Conservation (phyloP, 1,140 invertebrate genomes). For the Prorops nasuta region DNA sequence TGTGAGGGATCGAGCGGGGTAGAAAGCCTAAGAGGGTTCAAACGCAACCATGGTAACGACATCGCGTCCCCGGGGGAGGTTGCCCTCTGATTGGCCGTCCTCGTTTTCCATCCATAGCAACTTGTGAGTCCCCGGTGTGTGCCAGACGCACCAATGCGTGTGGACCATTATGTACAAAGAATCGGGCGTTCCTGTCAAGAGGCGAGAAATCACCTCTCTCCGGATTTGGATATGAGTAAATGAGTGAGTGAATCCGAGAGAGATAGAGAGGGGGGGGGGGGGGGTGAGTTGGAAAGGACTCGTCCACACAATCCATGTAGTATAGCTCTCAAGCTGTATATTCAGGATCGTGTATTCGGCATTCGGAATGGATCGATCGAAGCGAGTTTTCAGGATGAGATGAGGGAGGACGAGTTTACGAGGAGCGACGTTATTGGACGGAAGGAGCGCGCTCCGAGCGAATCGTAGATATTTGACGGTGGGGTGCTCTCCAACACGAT, state of each 20-base stretch:
- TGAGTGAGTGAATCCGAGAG: background rate
- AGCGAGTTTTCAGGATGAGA: slow-evolving; percentile 33
- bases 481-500: slow-evolving; percentile 33
- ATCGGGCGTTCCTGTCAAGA: too few relatives aligned
- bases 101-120: slow-evolving; percentile 51
- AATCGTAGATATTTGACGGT: slow-evolving; percentile 36
- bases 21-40: slow-evolving; percentile 53
- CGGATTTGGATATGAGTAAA: background rate
- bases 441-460: slow-evolving; percentile 29
- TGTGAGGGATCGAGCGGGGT: slow-evolving; percentile 1
- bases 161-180: too few relatives aligned
- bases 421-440: slow-evolving; percentile 35
- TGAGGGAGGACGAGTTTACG: slow-evolving; percentile 35
- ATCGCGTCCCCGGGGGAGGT: slow-evolving; percentile 52
- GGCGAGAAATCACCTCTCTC: too few relatives aligned
- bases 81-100: slow-evolving; percentile 55
- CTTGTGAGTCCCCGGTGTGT: too few relatives aligned
- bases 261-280: background rate
- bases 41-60: slow-evolving; percentile 57
- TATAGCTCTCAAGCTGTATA: too few relatives aligned
- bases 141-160: too few relatives aligned
- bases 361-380: slow-evolving; percentile 31
- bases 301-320: too few relatives aligned
- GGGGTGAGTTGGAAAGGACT: too few relatives aligned
- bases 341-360: slow-evolving; percentile 23